Evolutionary conservation across 2,888 invertebrate genomes (phyloP).

Genomic region (Cistogaster globosa): DNA sequence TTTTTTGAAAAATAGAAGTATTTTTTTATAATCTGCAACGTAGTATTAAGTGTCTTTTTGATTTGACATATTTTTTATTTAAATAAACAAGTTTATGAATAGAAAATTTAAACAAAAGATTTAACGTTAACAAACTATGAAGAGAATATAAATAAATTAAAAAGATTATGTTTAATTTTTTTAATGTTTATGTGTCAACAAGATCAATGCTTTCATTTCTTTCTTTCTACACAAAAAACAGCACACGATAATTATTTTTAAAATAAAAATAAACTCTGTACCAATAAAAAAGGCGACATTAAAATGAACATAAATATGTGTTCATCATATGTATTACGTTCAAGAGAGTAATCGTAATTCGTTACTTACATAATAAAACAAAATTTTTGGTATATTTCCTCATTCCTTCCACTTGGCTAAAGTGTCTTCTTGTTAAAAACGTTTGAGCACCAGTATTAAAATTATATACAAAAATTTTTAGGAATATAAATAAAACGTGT

Average conservation of each 20-base stretch:
- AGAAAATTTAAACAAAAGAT: constrained; percentile 56
- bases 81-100: background rate
- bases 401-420: background rate
- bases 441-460: background rate
- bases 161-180: constrained; percentile 30
- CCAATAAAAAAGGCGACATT: constrained; percentile 36
- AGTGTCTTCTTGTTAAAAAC: background rate
- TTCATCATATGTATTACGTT: constrained; percentile 40
- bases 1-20: too few species aligned
- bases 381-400: constrained; percentile 7
- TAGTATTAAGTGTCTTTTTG: too few species aligned
- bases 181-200: constrained; percentile 45
- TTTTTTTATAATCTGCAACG: too few species aligned
- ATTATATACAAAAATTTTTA: background rate
- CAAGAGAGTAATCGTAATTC: constrained; percentile 1
- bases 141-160: constrained; percentile 43
- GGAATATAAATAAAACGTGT: background rate
- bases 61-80: too few species aligned
- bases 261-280: constrained; percentile 11
- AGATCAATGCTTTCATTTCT: constrained; percentile 3
- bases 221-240: background rate
- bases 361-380: background rate
- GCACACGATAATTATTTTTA: background rate
- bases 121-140: constrained; percentile 56
- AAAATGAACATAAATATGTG: constrained; percentile 56